These are phyloP conservation scores for Eciton burchellii DNA, from an alignment of 1,140 invertebrate species.

Conservation along the genomic window DNA sequence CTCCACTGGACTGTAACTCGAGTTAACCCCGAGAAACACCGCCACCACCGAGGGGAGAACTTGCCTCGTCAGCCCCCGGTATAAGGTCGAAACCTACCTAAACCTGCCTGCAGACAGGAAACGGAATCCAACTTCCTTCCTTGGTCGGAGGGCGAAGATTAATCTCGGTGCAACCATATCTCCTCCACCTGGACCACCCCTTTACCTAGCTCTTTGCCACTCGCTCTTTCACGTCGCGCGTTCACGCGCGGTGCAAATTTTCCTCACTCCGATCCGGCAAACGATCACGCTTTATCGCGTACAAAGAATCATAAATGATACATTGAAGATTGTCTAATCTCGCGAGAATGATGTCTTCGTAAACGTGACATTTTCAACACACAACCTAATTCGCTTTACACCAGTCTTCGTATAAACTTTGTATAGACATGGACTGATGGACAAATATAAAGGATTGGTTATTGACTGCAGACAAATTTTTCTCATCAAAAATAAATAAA, in stretches of 20 bases:
- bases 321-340: slow-evolving; percentile 25
- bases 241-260: too few species aligned
- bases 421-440: not conserved
- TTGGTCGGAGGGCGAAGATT: slow-evolving; percentile 79
- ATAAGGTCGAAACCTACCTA: slow-evolving; percentile 72
- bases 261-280: not conserved
- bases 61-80: slow-evolving; percentile 81
- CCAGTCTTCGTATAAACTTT: not conserved
- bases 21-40: slow-evolving; percentile 80
- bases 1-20: slow-evolving; percentile 84
- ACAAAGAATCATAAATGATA: not conserved
- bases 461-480: not conserved
- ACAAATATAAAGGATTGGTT: not conserved
- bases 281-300: not conserved
- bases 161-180: slow-evolving; percentile 72
- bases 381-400: not conserved
- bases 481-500: not conserved
- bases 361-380: slow-evolving; percentile 14
- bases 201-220: not conserved
- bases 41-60: slow-evolving; percentile 71
- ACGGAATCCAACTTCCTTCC: slow-evolving; percentile 84
- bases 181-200: slow-evolving; percentile 53
- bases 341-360: not conserved
- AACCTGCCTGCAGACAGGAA: slow-evolving; percentile 79
- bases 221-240: too few species aligned